Evolutionary conservation across 2,888 invertebrate genomes (phyloP).

Genomic region (Rapana venosa): DNA sequence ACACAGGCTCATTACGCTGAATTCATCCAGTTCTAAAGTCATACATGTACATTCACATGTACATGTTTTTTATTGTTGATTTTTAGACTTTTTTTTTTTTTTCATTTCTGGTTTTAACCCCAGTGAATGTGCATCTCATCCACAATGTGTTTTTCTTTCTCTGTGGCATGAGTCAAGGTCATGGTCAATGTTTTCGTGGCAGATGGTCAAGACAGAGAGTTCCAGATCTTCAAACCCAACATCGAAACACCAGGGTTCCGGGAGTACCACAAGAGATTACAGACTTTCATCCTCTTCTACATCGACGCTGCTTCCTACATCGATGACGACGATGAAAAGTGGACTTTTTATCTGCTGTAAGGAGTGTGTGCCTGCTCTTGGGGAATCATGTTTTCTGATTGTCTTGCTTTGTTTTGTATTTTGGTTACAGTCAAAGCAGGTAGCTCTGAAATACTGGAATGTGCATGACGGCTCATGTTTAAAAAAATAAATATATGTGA

Average conservation of each 20-base stretch:
- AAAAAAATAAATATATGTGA: too few relatives aligned
- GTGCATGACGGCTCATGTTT: too few relatives aligned
- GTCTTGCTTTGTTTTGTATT: neutral
- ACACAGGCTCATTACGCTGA: too few relatives aligned
- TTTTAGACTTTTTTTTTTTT: too few relatives aligned
- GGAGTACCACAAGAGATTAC: constrained; percentile 89
- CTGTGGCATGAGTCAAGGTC: neutral
- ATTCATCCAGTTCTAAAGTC: too few relatives aligned
- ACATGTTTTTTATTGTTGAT: too few relatives aligned
- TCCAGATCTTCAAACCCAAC: constrained; percentile 90
- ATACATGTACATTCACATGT: too few relatives aligned
- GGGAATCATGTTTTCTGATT: neutral
- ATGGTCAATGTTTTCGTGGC: constrained; percentile 40
- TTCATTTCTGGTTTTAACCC: too few relatives aligned
- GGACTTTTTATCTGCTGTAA: constrained; percentile 82
- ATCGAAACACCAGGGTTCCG: constrained; percentile 85
- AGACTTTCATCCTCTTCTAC: constrained; percentile 95
- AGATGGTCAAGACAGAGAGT: constrained; percentile 77
- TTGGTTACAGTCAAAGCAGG: neutral
- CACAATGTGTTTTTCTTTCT: too few relatives aligned
- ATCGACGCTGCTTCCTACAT: constrained; percentile 97
- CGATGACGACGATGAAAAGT: constrained; percentile 93
- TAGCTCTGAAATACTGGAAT: neutral
- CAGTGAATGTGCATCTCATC: neutral
- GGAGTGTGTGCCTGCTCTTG: constrained; percentile 46